phyloP scores from a whole-genome alignment of 2,797 vertebrate species.

The Pygocentrus nattereri region DNA sequence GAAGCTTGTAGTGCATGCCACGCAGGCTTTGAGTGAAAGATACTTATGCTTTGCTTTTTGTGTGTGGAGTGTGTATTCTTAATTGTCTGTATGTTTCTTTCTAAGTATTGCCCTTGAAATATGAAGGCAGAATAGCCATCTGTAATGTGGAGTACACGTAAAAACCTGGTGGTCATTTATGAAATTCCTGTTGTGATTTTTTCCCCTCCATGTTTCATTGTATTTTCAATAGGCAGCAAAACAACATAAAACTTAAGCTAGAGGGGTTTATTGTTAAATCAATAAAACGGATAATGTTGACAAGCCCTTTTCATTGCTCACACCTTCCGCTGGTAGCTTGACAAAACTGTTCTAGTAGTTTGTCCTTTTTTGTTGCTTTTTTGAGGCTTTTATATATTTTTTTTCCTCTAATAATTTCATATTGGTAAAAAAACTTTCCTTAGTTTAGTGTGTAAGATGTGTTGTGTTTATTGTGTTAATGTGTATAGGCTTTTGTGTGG shows the following conservation, averaged over 20 bases:
- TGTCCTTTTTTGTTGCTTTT: constrained; percentile 35
- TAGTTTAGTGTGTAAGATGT: background rate
- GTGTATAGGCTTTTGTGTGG: background rate
- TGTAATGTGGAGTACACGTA: constrained; percentile 59
- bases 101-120: constrained; percentile 65
- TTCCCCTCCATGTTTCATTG: constrained; percentile 62
- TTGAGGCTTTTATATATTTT: constrained; percentile 33
- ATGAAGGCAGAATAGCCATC: constrained; percentile 57
- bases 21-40: constrained; percentile 21
- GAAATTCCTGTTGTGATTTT: constrained; percentile 44
- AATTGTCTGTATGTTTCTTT: constrained; percentile 31
- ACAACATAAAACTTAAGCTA: constrained; percentile 83
- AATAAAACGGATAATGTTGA: constrained; percentile 87
- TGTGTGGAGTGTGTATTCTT: constrained; percentile 37
- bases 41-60: constrained; percentile 29
- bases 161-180: constrained; percentile 52
- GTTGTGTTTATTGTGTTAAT: background rate
- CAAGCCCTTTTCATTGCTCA: constrained; percentile 81
- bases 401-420: constrained; percentile 10
- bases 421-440: background rate
- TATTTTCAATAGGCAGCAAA: constrained; percentile 80
- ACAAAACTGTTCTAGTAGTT: constrained; percentile 64
- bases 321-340: constrained; percentile 58
- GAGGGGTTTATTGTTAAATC: constrained; percentile 83
- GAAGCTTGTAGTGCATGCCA: constrained; percentile 1